A percentile compares a stretch with the other conserved stretches of the same genome.
These are phyloP conservation scores for Parazoanthus atlanticus DNA, from an alignment of 92 coral and sea anemone genomes.

Conservation along the genomic window DNA sequence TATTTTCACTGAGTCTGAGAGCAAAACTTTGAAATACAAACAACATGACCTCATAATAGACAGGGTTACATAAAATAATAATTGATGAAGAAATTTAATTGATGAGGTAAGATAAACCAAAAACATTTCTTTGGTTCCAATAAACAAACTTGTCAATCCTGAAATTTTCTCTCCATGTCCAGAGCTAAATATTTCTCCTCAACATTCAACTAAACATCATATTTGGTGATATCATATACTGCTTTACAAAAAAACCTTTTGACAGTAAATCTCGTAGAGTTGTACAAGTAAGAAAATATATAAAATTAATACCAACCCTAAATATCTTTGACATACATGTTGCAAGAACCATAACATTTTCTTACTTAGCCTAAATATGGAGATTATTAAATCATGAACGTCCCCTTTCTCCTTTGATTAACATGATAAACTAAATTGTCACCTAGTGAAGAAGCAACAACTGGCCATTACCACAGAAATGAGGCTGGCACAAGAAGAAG, in stretches of 20 bases:
- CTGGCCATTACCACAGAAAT: constrained; percentile 29
- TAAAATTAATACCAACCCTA: neutral
- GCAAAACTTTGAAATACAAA: no score
- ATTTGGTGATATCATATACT: neutral
- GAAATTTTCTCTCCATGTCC: neutral
- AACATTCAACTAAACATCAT: neutral
- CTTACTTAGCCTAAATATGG: neutral
- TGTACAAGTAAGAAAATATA: no score
- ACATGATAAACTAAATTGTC: no score
- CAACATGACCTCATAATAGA: no score
- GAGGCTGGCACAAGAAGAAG: constrained; percentile 38
- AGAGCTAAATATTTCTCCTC: neutral
- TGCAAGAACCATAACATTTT: neutral
- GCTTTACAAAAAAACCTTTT: no score
- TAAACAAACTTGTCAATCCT: no score
- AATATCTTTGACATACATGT: no score
- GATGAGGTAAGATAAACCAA: neutral
- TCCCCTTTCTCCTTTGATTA: no score
- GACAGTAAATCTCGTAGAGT: neutral
- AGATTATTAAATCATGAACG: neutral
- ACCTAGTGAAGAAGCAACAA: constrained; percentile 26
- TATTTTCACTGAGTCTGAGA: no score
- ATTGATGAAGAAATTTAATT: no score
- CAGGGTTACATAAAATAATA: neutral
- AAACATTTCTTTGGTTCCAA: no score